phyloP scores from a whole-genome alignment of 2,113 vertebrate genomes.

The Psilopogon haemacephalus region DNA sequence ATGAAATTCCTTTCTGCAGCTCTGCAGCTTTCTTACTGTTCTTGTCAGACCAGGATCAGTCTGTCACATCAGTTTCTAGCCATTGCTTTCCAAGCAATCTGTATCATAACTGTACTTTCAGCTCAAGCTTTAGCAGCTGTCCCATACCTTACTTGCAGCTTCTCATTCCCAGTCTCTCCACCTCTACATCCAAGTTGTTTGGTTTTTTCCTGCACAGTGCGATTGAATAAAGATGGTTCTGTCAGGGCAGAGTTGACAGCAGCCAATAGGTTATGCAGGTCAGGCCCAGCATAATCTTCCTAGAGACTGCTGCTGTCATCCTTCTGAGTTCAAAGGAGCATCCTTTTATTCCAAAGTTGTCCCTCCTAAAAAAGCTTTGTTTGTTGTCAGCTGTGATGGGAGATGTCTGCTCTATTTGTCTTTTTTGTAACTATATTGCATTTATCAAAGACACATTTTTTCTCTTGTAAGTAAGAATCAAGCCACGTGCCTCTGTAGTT shows the following conservation, averaged over 20 bases:
- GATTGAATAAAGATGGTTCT: neutral
- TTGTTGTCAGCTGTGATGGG: neutral
- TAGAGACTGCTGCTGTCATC: neutral
- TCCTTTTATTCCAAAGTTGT: neutral
- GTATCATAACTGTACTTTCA: neutral
- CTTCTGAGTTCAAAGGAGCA: neutral
- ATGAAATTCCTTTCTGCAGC: neutral
- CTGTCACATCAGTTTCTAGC: neutral
- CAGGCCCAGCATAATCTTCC: neutral
- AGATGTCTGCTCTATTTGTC: neutral
- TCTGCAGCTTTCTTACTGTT: neutral
- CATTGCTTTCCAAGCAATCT: neutral
- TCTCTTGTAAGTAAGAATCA: neutral
- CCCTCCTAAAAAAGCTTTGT: neutral
- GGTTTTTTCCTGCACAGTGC: accelerated
- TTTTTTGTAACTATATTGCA: neutral
- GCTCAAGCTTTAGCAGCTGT: neutral
- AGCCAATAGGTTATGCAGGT: neutral
- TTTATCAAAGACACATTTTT: neutral
- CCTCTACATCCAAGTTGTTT: neutral
- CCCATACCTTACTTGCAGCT: neutral
- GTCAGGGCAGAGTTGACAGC: neutral
- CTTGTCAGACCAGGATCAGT: neutral
- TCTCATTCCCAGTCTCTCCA: neutral
- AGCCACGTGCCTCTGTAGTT: neutral